These are phyloP conservation scores for Psococerastis gibbosa DNA, from an alignment of 2,888 invertebrate species.

Conservation along the genomic window DNA sequence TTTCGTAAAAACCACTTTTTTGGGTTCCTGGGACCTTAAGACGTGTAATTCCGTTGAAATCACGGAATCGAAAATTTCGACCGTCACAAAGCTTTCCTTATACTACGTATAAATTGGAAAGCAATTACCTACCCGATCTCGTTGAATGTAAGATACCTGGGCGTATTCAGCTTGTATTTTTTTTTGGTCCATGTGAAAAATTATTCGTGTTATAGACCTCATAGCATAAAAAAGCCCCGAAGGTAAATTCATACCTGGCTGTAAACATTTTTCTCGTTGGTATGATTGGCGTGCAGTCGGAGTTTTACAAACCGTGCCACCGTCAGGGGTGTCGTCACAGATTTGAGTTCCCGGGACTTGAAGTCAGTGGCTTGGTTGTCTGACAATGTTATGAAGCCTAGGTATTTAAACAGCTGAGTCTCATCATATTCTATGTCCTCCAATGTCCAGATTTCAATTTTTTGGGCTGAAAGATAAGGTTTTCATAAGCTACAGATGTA, in stretches of 20 bases:
- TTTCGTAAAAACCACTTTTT: too few relatives aligned
- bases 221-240: too few relatives aligned
- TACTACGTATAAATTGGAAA: too few relatives aligned
- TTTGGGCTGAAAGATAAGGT: slow-evolving; percentile 48
- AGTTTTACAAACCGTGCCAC: slow-evolving; percentile 62
- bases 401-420: slow-evolving; percentile 34
- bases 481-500: too few relatives aligned
- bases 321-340: slow-evolving; percentile 60
- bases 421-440: slow-evolving; percentile 13
- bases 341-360: slow-evolving; percentile 65
- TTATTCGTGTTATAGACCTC: background rate
- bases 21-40: too few relatives aligned
- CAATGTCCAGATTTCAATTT: slow-evolving; percentile 49
- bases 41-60: too few relatives aligned
- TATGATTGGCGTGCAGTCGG: slow-evolving; percentile 64
- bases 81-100: too few relatives aligned
- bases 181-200: slow-evolving; percentile 2
- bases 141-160: too few relatives aligned
- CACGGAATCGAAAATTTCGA: too few relatives aligned
- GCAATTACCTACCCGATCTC: too few relatives aligned
- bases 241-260: slow-evolving; percentile 47
- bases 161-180: too few relatives aligned
- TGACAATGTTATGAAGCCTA: slow-evolving; percentile 58
- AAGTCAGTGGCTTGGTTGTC: slow-evolving; percentile 61
- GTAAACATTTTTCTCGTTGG: slow-evolving; percentile 55